These are phyloP conservation scores for Arrhopalites spinosus DNA, from an alignment of 2,888 invertebrate genomes.

Conservation along the genomic window DNA sequence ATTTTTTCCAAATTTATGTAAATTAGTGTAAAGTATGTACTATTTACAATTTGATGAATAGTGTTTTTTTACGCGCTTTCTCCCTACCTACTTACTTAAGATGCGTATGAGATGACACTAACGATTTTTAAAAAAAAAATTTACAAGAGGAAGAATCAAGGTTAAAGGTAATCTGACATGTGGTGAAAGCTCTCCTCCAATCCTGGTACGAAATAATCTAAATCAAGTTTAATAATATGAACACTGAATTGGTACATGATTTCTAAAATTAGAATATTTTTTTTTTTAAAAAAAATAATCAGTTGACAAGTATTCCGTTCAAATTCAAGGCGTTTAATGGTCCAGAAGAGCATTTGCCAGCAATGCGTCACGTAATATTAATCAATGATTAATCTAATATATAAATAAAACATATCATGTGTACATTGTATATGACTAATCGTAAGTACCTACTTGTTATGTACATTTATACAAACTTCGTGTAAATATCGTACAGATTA, in stretches of 20 bases:
- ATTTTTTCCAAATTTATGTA: no score
- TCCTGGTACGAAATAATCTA: constrained; percentile 61
- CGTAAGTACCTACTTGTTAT: no score
- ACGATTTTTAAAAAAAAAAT: no score
- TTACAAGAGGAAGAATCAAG: constrained; percentile 66
- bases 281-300: constrained; percentile 51
- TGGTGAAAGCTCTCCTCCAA: constrained; percentile 66
- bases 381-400: no score
- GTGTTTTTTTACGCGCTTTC: no score
- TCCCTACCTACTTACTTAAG: no score
- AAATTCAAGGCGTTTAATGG: constrained; percentile 64
- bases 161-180: constrained; percentile 68
- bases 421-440: no score
- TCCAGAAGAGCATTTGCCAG: constrained; percentile 72
- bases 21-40: not conserved
- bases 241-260: not conserved
- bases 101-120: no score
- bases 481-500: no score
- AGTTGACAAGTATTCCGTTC: constrained; percentile 69
- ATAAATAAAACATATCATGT: no score
- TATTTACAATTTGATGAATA: no score
- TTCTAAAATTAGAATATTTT: not conserved
- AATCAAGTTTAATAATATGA: not conserved
- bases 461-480: no score
- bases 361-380: constrained; percentile 74